Conservation (phyloP, 2,113 vertebrate species). For the Cyphomyrus plagiostoma region DNA sequence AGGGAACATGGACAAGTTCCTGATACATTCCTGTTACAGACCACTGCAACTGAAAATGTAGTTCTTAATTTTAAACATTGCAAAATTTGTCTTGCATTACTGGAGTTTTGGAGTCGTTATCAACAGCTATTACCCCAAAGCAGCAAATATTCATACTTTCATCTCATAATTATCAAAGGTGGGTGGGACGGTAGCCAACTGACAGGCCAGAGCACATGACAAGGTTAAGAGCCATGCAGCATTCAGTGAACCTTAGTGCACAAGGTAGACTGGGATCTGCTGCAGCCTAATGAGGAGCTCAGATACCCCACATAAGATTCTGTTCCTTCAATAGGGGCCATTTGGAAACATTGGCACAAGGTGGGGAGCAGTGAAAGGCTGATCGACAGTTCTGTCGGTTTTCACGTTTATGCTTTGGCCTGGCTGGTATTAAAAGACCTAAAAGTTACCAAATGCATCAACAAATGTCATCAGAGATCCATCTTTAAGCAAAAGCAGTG, state of each 20-base stretch:
- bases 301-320: neutral
- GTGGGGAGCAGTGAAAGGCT: neutral
- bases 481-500: neutral
- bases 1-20: neutral
- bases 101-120: neutral
- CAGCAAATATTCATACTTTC: neutral
- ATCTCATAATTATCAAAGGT: neutral
- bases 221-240: neutral
- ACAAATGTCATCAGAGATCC: neutral
- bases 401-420: neutral
- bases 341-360: neutral
- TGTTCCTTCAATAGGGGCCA: neutral
- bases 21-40: neutral
- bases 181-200: neutral
- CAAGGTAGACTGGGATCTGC: neutral
- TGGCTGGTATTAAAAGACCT: neutral
- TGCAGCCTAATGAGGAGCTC: neutral
- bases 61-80: neutral
- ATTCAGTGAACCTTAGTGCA: neutral
- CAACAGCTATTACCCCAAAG: neutral
- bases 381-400: neutral
- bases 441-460: neutral
- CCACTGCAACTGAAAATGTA: neutral
- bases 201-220: neutral
- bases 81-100: neutral